Evolutionary conservation across 2,888 invertebrate genomes (phyloP).

Genomic region (Abrostola triplasia): DNA sequence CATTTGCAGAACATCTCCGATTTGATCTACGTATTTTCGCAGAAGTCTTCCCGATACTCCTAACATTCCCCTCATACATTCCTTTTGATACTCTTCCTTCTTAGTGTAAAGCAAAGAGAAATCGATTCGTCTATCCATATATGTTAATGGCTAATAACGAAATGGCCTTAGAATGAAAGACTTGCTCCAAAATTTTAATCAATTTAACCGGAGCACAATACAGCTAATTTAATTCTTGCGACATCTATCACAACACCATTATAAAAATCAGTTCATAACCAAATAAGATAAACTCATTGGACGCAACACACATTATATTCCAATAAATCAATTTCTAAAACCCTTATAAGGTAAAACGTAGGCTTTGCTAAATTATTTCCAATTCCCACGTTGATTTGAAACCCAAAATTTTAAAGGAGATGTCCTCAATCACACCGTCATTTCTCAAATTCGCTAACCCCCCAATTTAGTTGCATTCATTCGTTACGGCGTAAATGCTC

Average conservation of each 20-base stretch:
- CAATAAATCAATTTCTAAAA: conserved; percentile 30
- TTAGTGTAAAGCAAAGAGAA: no score
- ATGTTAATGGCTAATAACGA: no score
- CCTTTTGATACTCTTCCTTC: no score
- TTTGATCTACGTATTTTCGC: no score
- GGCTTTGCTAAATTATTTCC: conserved; percentile 8
- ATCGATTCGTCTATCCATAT: no score
- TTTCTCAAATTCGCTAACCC: conserved; percentile 47
- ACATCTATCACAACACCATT: conserved; percentile 12
- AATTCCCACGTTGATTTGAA: conserved; percentile 8
- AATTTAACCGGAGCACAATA: no score
- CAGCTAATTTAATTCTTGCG: background rate
- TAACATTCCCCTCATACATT: no score
- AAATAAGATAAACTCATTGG: conserved; percentile 1
- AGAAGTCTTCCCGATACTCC: no score
- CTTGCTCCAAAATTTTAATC: no score
- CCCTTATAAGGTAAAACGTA: conserved; percentile 11
- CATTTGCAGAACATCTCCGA: no score
- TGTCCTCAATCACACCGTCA: conserved; percentile 30
- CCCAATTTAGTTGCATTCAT: conserved; percentile 51
- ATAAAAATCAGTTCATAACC: conserved; percentile 8
- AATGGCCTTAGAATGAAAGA: no score
- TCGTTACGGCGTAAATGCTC: conserved; percentile 52
- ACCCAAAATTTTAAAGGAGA: conserved; percentile 10
- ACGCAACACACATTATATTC: background rate